These are phyloP conservation scores for Lateolabrax maculatus DNA, from an alignment of 2,797 vertebrate species.

Conservation along the genomic window DNA sequence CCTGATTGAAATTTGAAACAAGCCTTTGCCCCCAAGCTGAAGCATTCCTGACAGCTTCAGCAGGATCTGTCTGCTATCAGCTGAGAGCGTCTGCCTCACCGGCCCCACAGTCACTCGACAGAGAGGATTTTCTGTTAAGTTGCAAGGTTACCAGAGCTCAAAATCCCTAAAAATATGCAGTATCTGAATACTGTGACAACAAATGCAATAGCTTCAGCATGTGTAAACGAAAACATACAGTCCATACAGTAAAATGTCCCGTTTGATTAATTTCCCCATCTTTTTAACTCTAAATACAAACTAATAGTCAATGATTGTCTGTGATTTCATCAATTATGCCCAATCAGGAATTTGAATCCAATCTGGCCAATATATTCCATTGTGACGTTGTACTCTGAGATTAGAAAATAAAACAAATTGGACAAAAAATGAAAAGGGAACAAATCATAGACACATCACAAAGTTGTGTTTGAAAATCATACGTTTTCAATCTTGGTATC, in stretches of 20 bases:
- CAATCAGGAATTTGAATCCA: no score
- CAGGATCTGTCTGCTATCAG: conserved; percentile 30
- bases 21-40: conserved; percentile 32
- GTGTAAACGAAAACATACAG: not conserved
- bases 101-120: not conserved
- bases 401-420: no score
- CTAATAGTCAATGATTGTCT: not conserved
- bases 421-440: not conserved
- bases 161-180: not conserved
- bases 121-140: not conserved
- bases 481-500: not conserved
- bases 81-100: not conserved
- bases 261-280: not conserved
- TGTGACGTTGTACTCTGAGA: no score
- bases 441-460: not conserved
- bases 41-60: conserved; percentile 55
- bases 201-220: not conserved
- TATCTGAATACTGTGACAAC: not conserved
- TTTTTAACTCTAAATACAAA: not conserved
- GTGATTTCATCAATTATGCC: not conserved
- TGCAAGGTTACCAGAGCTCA: conserved; percentile 1
- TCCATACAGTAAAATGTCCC: not conserved
- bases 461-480: not conserved
- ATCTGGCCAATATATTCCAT: no score
- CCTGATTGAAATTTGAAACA: conserved; percentile 42